These are phyloP conservation scores for Sabatieria punctata DNA, from an alignment of 2,888 invertebrate species.

Conservation along the genomic window DNA sequence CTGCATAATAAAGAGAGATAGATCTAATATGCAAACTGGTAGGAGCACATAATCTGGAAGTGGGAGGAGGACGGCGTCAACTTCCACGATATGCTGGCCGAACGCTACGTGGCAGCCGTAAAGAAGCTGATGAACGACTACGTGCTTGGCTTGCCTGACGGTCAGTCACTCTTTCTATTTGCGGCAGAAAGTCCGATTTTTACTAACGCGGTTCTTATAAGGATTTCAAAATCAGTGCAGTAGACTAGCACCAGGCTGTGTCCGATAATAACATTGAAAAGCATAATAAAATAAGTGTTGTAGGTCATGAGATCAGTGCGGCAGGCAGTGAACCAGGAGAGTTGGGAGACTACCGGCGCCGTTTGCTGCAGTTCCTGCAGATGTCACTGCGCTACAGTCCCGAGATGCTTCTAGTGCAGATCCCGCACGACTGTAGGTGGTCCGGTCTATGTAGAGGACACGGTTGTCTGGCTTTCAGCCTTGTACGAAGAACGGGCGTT, in stretches of 20 bases:
- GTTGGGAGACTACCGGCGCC: constrained; percentile 43
- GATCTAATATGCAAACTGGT: constrained; percentile 13
- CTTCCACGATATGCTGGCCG: constrained; percentile 76
- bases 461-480: too few species aligned
- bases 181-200: background rate
- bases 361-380: constrained; percentile 59
- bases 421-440: constrained; percentile 51
- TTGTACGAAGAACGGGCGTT: constrained; percentile 82
- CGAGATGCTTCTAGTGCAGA: constrained; percentile 64
- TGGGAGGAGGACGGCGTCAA: constrained; percentile 69
- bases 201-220: too few species aligned
- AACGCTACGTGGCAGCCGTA: constrained; percentile 63
- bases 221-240: too few species aligned
- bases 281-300: constrained; percentile 1
- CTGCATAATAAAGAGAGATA: constrained; percentile 3
- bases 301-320: constrained; percentile 32
- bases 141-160: constrained; percentile 28
- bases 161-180: constrained; percentile 14
- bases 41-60: constrained; percentile 72
- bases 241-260: too few species aligned
- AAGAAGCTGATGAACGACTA: constrained; percentile 34
- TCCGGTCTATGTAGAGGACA: too few species aligned
- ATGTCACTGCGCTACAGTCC: constrained; percentile 63
- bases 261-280: background rate
- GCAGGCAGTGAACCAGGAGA: constrained; percentile 38